Base-by-base conservation (phyloP, 2,888 invertebrate species). In the Resseliella maxima region DNA sequence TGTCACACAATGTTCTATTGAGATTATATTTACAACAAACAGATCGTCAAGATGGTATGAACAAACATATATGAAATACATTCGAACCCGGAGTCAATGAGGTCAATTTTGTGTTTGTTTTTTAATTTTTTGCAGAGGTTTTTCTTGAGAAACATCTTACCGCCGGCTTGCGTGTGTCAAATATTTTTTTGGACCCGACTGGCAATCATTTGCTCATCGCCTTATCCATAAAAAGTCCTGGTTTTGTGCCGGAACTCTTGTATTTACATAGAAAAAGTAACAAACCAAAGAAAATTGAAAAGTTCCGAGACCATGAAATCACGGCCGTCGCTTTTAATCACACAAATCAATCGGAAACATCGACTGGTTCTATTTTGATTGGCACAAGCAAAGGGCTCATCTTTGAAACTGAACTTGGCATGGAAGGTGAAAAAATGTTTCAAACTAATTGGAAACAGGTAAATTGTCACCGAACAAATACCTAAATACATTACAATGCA, bases 291-390 rank as follows among this genome's bases (percentile, higher is more conserved):
- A 93, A 92, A 35, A 92, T 92, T 27, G 91, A 92, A 59, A 91
- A 90, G 87, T 90, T 91, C 31, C 90, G 90, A 50, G 91, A 91
- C 87, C 96, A 97, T 90, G 95, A 96, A 89, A 94, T 99, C 36
- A 97, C 98, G 0, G 95, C 97, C 86, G 96, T 99, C 0, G 98
- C 95, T 0, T 99, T 98, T 96, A 98, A 96, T 90, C 93, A 93
- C 88, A 93, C 93, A 87, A 95, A 95, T 88, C 93, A 92, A 0
- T 94, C 94, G 0, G 94, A 94, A 87, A 91, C 90, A 0, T 93
- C 94, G 0, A 97, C 98, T 0, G 96, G 96, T 0, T 94, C 96
- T 0, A 97, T 99, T 88, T 92, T 99, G 64, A 90, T 98, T 83
- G 98, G 98, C 8, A 98, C 98, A 0, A 96, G 96, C 0, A 96